Evolutionary conservation across 2,888 invertebrate genomes (phyloP).

Genomic region (Pollenia angustigena): DNA sequence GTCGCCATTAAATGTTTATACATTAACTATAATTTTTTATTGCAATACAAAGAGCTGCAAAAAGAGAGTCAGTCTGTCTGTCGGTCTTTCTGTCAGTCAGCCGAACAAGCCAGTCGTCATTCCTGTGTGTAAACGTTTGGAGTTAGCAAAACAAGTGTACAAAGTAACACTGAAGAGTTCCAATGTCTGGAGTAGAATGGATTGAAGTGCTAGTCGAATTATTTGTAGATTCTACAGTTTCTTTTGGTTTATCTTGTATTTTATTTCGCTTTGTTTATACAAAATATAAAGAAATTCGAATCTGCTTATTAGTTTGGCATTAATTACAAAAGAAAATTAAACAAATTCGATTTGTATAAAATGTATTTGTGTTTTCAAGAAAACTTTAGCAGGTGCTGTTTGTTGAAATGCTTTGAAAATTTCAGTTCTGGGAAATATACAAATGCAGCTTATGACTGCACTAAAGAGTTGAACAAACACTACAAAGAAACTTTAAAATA

Average conservation of each 20-base stretch:
- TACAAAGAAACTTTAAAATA: too few species aligned
- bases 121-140: background rate
- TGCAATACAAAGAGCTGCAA: slow-evolving; percentile 59
- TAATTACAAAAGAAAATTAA: slow-evolving; percentile 18
- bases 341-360: background rate
- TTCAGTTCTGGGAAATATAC: too few species aligned
- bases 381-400: background rate
- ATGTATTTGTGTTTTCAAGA: background rate
- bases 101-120: background rate
- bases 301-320: slow-evolving; percentile 1
- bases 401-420: too few species aligned
- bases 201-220: slow-evolving; percentile 25
- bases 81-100: background rate
- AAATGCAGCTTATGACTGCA: too few species aligned
- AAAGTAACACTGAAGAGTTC: slow-evolving; percentile 50
- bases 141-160: background rate
- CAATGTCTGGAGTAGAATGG: slow-evolving; percentile 39
- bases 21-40: slow-evolving; percentile 82
- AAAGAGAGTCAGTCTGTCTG: slow-evolving; percentile 32
- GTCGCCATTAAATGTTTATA: slow-evolving; percentile 84
- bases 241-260: background rate
- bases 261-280: background rate
- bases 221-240: slow-evolving; percentile 17
- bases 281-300: slow-evolving; percentile 26
- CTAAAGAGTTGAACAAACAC: too few species aligned